These are phyloP conservation scores for Lordiphosa clarofinis DNA, from an alignment of 1,140 invertebrate genomes.

Conservation along the genomic window DNA sequence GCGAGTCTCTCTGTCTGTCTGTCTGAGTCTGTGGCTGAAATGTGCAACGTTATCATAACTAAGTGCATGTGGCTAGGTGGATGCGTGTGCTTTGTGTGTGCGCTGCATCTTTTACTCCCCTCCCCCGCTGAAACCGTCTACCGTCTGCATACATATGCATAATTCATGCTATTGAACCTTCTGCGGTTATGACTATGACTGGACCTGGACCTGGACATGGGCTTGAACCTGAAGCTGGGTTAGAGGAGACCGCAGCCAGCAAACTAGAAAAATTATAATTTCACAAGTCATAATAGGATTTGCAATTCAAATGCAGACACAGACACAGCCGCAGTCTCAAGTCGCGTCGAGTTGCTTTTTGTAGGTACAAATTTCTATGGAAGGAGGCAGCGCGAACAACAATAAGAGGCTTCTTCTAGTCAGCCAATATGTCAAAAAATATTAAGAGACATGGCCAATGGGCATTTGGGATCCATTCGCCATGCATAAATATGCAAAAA, in stretches of 20 bases:
- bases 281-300: constrained; percentile 79
- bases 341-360: constrained; percentile 35
- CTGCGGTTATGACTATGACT: constrained; percentile 56
- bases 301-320: constrained; percentile 78
- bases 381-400: constrained; percentile 44
- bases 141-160: constrained; percentile 56
- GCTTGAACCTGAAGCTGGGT: constrained; percentile 34
- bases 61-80: constrained; percentile 60
- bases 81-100: constrained; percentile 65
- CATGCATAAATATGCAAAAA: constrained; percentile 70
- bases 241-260: constrained; percentile 44
- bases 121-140: constrained; percentile 58
- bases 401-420: constrained; percentile 44
- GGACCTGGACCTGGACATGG: constrained; percentile 53
- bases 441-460: constrained; percentile 75
- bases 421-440: constrained; percentile 79
- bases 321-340: constrained; percentile 47
- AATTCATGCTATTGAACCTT: constrained; percentile 79
- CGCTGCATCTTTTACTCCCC: constrained; percentile 22
- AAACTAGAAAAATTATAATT: constrained; percentile 76
- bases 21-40: constrained; percentile 39
- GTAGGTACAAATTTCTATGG: constrained; percentile 58
- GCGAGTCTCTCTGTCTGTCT: constrained; percentile 20
- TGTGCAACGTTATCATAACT: constrained; percentile 77
- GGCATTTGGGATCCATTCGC: constrained; percentile 18